These are phyloP conservation scores for Metallyticus violacea DNA, from an alignment of 2,888 invertebrate genomes.

Conservation along the genomic window DNA sequence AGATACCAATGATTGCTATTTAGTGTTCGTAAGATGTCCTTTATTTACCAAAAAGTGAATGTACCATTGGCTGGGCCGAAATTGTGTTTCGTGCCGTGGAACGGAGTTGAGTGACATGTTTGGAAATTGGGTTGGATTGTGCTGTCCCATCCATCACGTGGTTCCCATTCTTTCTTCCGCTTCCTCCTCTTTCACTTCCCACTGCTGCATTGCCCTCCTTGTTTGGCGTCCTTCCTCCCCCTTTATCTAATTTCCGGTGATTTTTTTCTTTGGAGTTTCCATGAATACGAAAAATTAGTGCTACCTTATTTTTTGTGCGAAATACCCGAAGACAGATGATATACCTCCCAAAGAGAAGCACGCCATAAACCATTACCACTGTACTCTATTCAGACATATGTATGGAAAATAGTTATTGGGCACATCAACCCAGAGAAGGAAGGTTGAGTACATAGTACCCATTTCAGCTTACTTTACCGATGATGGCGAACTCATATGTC, in stretches of 20 bases:
- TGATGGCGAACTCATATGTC: too few species aligned
- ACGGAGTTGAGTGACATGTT: not conserved
- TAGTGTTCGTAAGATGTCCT: not conserved
- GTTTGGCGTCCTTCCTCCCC: not conserved
- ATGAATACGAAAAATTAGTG: not conserved
- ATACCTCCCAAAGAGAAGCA: too few species aligned
- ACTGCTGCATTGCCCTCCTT: not conserved
- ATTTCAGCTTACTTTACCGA: too few species aligned
- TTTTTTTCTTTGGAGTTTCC: not conserved
- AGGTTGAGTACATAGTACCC: too few species aligned
- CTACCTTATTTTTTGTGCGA: not conserved
- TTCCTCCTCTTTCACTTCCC: not conserved
- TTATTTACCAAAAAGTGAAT: not conserved
- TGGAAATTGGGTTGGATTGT: not conserved
- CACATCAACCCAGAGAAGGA: too few species aligned
- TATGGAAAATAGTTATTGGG: too few species aligned
- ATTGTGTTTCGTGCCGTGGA: not conserved
- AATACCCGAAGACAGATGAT: too few species aligned
- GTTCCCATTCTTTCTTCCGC: not conserved
- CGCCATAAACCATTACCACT: too few species aligned
- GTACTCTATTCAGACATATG: too few species aligned
- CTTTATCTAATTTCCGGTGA: not conserved
- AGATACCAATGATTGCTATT: not conserved
- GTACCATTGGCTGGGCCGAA: not conserved
- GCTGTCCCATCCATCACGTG: not conserved